phyloP scores from a whole-genome alignment of 2,797 vertebrate genomes.

The Enteromius unitaeniatus region DNA sequence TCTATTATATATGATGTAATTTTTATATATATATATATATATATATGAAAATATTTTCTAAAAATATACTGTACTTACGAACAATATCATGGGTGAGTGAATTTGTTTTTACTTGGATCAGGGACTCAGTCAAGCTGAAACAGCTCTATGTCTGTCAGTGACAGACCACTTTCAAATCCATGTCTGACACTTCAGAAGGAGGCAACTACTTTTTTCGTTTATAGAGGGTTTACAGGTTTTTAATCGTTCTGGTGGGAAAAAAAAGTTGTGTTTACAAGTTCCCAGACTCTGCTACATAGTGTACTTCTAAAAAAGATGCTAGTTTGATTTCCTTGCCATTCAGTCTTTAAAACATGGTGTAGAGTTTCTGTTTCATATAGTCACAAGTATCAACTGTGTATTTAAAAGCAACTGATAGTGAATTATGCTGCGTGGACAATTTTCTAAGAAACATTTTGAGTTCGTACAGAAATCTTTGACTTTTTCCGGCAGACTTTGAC shows the following conservation, averaged over 20 bases:
- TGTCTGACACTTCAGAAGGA: not conserved
- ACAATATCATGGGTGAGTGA: not conserved
- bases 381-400: not conserved
- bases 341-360: not conserved
- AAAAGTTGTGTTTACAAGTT: slow-evolving; percentile 17
- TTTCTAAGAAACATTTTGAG: not conserved
- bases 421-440: not conserved
- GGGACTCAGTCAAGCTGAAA: slow-evolving; percentile 6
- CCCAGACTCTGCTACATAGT: not conserved
- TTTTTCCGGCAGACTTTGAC: not conserved
- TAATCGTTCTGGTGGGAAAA: slow-evolving; percentile 12
- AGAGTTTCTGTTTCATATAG: not conserved
- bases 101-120: not conserved
- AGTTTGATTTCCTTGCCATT: not conserved
- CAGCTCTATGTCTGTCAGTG: slow-evolving; percentile 3
- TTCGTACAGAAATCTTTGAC: not conserved
- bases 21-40: not conserved
- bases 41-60: not conserved
- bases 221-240: slow-evolving; percentile 5
- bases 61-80: not conserved
- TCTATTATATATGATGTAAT: no score
- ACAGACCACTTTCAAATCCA: slow-evolving; percentile 6
- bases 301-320: not conserved
- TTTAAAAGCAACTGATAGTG: not conserved
- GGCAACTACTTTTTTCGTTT: slow-evolving; percentile 8